These are phyloP conservation scores for Pempheris klunzingeri DNA, from an alignment of 2,797 vertebrate species.

Conservation along the genomic window DNA sequence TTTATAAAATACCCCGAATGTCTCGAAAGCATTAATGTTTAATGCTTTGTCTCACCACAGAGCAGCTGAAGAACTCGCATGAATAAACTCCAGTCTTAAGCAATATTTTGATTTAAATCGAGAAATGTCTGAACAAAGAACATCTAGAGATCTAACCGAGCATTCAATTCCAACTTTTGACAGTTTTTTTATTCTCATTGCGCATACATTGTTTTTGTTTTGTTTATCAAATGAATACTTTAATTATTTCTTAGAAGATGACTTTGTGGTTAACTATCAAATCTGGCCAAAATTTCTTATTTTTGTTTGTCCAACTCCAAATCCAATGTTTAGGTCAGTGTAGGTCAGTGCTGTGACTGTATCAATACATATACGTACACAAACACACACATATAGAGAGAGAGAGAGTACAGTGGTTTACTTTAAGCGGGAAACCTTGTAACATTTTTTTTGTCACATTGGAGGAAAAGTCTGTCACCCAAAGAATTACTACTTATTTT, in stretches of 20 bases:
- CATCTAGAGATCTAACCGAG: not conserved
- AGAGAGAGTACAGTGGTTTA: slow-evolving; percentile 6
- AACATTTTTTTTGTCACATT: not conserved
- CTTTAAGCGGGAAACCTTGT: slow-evolving; percentile 6
- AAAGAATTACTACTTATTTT: not conserved
- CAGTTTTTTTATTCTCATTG: not conserved
- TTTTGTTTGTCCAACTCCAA: slow-evolving; percentile 2
- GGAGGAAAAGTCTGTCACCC: slow-evolving; percentile 8
- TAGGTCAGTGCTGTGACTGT: slow-evolving; percentile 5
- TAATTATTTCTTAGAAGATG: not conserved
- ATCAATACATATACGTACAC: not conserved
- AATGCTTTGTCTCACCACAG: slow-evolving; percentile 7
- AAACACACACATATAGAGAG: no score
- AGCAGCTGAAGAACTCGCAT: slow-evolving; percentile 3
- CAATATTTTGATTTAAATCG: not conserved
- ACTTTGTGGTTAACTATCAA: not conserved
- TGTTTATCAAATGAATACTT: no score
- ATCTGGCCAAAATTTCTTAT: not conserved
- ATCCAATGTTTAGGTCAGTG: not conserved
- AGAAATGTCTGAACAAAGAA: not conserved
- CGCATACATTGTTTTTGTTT: no score
- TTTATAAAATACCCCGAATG: not conserved
- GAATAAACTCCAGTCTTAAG: not conserved
- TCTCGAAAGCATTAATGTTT: not conserved
- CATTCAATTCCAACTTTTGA: not conserved